These are phyloP conservation scores for Craseonycteris thonglongyai DNA, from an alignment of 2,113 vertebrate species.

Conservation along the genomic window DNA sequence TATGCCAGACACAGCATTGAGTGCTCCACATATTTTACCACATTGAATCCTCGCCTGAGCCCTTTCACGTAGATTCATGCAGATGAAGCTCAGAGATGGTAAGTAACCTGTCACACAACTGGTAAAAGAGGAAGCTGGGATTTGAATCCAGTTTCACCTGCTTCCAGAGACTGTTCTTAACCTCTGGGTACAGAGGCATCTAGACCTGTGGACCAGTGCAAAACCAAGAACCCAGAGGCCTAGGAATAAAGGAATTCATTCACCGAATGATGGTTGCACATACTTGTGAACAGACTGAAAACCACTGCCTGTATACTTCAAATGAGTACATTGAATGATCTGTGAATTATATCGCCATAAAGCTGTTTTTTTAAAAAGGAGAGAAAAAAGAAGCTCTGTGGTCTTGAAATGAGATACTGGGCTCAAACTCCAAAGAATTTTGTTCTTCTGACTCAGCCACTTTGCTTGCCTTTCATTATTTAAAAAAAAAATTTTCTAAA, in stretches of 20 bases:
- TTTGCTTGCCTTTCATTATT: not conserved
- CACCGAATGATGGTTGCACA: not conserved
- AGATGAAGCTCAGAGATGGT: not conserved
- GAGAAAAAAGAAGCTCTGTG: not conserved
- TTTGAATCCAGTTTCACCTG: not conserved
- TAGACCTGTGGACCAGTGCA: not conserved
- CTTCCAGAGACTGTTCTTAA: not conserved
- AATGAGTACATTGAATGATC: fast-evolving
- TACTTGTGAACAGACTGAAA: not conserved
- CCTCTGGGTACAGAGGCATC: not conserved
- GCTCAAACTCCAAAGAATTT: not conserved
- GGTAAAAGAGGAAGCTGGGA: not conserved
- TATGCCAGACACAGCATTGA: not conserved
- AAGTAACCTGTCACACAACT: not conserved
- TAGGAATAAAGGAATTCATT: not conserved
- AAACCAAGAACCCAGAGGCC: not conserved
- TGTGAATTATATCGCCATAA: not conserved
- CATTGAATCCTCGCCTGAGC: not conserved
- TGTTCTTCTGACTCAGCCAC: not conserved
- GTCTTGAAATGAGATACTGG: not conserved
- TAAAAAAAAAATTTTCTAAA: not conserved
- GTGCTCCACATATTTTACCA: not conserved
- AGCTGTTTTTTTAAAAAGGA: not conserved
- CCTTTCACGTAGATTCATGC: not conserved
- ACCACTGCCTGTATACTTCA: not conserved